Evolutionary conservation across 2,888 invertebrate genomes (phyloP), one percentile per base, ranked within the genome.

Genomic region (Petrophora chlorosata): DNA sequence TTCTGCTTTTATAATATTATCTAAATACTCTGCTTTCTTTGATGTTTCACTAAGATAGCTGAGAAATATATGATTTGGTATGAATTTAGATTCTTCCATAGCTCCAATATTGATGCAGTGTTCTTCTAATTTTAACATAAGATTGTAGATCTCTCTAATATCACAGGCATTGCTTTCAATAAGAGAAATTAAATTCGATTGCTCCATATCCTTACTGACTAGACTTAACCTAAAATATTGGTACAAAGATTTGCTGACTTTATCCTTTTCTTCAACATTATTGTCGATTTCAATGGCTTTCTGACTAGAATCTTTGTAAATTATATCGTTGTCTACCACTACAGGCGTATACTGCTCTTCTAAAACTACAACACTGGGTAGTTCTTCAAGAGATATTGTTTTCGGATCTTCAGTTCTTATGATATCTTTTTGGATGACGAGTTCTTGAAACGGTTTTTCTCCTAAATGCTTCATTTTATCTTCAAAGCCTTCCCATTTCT

Each of bases 401-500:
- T 61, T 54, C 19, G 56, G 50, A 12, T 36, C 34, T n/a, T 57
- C 57, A 46, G n/a, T 55, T 10, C 15, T 55, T 16, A 29, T 26
- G 35, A 41, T 28, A 4, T 59, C 60, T 46, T 40, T 61, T 10
- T 39, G 33, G 36, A 39, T 53, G 9, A 45, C 30, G 8, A 39
- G 19, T 41, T 68, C 73, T 52, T 65, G 69, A 9, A 59, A 45
- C 9, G 73, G 76, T 46, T 82, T 87, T 32, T 87, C 86, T 19
- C 82, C 77, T 1, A 86, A 65, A 59, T 85, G 76, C 70, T 89
- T 90, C 76, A 90, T 84, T 78, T 83, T 87, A 1, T 74, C 91
- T 73, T 91, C 91, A 32, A 91, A 82, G 41, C 80, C 85, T 13
- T 85, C 90, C 91, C 91, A 92, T 70, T 91, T 92, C 57, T 92